Percentiles rank a stretch among this genome's conserved stretches.
Conservation (phyloP, 2,113 vertebrate genomes). For the Heterotis niloticus region DNA sequence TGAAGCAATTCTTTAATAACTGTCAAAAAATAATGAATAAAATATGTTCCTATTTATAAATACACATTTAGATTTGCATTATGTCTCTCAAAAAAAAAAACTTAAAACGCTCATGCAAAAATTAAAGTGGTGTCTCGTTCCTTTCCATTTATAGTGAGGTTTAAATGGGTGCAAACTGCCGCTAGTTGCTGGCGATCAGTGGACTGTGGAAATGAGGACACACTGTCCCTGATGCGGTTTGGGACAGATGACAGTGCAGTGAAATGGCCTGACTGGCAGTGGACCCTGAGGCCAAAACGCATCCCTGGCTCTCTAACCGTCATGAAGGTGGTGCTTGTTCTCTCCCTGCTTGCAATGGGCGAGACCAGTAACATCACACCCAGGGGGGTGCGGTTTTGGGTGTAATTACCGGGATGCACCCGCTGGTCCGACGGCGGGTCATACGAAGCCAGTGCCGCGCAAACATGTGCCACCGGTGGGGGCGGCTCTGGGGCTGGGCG, state of each 20-base stretch:
- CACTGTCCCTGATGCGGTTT: too few species aligned
- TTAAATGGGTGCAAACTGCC: too few species aligned
- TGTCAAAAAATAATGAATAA: not conserved
- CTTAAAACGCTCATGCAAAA: too few species aligned
- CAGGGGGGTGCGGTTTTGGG: not conserved
- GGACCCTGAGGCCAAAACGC: not conserved
- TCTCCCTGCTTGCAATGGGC: not conserved
- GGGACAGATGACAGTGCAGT: not conserved
- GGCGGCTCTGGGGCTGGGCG: constrained; percentile 55
- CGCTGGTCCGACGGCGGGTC: constrained; percentile 65
- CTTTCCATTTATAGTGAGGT: too few species aligned
- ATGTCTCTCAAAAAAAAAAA: not conserved
- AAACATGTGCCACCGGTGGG: constrained; percentile 68
- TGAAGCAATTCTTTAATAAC: not conserved
- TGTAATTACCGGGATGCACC: constrained; percentile 59
- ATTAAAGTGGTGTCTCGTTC: too few species aligned
- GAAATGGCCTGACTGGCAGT: not conserved
- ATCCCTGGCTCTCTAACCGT: not conserved
- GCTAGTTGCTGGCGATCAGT: too few species aligned
- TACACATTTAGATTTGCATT: not conserved
- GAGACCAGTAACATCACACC: not conserved
- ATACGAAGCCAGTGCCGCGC: constrained; percentile 69
- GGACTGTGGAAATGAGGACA: too few species aligned
- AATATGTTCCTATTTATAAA: not conserved
- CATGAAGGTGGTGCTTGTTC: not conserved